phyloP scores from a whole-genome alignment of 2,113 vertebrate species.

The Vombatus ursinus region DNA sequence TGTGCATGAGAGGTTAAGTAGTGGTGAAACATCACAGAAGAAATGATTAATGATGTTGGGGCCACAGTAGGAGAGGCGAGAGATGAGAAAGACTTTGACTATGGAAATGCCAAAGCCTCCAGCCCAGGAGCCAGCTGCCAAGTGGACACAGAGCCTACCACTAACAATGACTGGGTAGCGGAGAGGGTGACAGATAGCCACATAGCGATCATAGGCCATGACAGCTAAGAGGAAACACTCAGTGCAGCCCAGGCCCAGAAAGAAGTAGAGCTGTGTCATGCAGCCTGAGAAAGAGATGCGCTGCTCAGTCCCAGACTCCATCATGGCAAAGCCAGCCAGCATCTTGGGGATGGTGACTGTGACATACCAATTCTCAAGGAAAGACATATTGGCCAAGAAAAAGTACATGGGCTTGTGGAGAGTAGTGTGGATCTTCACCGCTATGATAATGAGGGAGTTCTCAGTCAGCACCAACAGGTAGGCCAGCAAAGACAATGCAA shows the following conservation, averaged over 20 bases:
- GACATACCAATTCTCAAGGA: conserved; percentile 77
- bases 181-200: conserved; percentile 74
- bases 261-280: conserved; percentile 79
- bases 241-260: conserved; percentile 75
- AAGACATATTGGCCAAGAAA: conserved; percentile 78
- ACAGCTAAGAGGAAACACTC: conserved; percentile 76
- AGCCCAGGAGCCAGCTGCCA: conserved; percentile 68
- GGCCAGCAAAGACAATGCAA: conserved; percentile 66
- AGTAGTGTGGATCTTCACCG: conserved; percentile 58
- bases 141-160: conserved; percentile 52
- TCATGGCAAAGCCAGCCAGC: conserved; percentile 70
- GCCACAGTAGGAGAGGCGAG: conserved; percentile 72
- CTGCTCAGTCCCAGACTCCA: conserved; percentile 45
- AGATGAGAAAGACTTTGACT: conserved; percentile 75
- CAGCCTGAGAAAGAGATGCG: conserved; percentile 79
- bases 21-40: conserved; percentile 76
- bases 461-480: conserved; percentile 73
- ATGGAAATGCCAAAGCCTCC: conserved; percentile 74
- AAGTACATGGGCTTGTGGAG: conserved; percentile 81
- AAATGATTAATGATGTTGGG: conserved; percentile 77
- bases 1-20: conserved; percentile 75
- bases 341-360: conserved; percentile 79
- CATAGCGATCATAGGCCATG: conserved; percentile 74
- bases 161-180: conserved; percentile 70
- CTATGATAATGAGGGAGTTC: conserved; percentile 70